phyloP scores from a whole-genome alignment of 64 coral and sea anemone genomes.

The Stylophora pistillata region DNA sequence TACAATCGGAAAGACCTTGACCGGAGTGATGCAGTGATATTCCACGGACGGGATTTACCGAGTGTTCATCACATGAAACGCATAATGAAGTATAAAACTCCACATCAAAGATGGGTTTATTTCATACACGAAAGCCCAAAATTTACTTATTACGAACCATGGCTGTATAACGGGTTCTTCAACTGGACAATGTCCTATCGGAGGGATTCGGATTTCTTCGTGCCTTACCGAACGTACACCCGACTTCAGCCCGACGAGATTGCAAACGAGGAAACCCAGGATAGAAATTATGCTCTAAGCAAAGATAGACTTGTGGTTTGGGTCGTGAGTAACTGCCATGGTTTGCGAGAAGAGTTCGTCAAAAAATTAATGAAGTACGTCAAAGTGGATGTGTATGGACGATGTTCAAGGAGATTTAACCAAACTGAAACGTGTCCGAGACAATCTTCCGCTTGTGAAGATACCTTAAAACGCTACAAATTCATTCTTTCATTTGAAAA shows the following conservation, averaged over 20 bases:
- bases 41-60: conserved; percentile 54
- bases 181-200: conserved; percentile 71
- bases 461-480: conserved; percentile 48
- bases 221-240: conserved; percentile 47
- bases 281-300: conserved; percentile 31
- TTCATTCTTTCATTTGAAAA: conserved; percentile 73
- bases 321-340: conserved; percentile 64
- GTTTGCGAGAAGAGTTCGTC: conserved; percentile 52
- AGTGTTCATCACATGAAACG: background rate
- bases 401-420: conserved; percentile 32
- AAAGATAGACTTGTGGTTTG: conserved; percentile 64
- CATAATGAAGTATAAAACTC: background rate
- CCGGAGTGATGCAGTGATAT: conserved; percentile 44
- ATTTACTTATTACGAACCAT: background rate
- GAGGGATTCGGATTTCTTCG: conserved; percentile 59
- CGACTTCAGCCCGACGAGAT: conserved; percentile 3
- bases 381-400: conserved; percentile 57
- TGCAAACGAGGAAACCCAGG: background rate
- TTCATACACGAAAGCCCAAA: conserved; percentile 50
- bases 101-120: conserved; percentile 66
- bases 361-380: conserved; percentile 53
- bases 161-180: conserved; percentile 22
- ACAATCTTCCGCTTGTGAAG: conserved; percentile 19
- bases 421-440: conserved; percentile 35
- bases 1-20: conserved; percentile 16